phyloP scores from a whole-genome alignment of 2,888 invertebrate genomes.

The Volucella inflata region DNA sequence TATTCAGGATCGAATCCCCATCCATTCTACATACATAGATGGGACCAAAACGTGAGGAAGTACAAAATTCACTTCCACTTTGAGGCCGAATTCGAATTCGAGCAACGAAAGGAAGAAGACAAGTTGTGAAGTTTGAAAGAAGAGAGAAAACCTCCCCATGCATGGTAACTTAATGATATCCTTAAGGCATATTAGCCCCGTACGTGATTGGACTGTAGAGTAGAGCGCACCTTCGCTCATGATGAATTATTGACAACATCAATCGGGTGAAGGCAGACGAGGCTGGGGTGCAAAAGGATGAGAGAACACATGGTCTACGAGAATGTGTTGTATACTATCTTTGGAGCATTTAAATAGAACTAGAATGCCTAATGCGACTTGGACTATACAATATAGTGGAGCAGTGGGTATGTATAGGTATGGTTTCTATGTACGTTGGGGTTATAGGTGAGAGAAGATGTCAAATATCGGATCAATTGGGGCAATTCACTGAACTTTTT shows the following conservation, averaged over 20 bases:
- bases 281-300: constrained; percentile 44
- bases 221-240: constrained; percentile 66
- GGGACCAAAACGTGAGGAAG: constrained; percentile 65
- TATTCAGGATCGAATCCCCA: constrained; percentile 8
- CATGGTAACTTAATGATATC: constrained; percentile 74
- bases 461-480: constrained; percentile 68
- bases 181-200: constrained; percentile 74
- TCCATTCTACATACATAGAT: constrained; percentile 37
- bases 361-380: constrained; percentile 33
- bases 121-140: constrained; percentile 49
- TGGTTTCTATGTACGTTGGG: constrained; percentile 19
- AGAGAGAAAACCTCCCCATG: constrained; percentile 56
- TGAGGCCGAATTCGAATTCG: background rate
- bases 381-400: constrained; percentile 27
- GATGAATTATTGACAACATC: constrained; percentile 75
- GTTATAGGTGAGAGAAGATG: constrained; percentile 50
- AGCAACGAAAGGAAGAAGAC: constrained; percentile 29
- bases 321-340: constrained; percentile 44
- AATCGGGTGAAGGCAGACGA: constrained; percentile 16
- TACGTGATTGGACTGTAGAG: constrained; percentile 72
- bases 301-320: constrained; percentile 43
- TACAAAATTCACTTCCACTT: constrained; percentile 64
- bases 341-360: constrained; percentile 62
- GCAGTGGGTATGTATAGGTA: background rate
- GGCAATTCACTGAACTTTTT: constrained; percentile 49